phyloP scores from a whole-genome alignment of 2,113 vertebrate genomes.

The Sinocyclocheilus rhinocerous region DNA sequence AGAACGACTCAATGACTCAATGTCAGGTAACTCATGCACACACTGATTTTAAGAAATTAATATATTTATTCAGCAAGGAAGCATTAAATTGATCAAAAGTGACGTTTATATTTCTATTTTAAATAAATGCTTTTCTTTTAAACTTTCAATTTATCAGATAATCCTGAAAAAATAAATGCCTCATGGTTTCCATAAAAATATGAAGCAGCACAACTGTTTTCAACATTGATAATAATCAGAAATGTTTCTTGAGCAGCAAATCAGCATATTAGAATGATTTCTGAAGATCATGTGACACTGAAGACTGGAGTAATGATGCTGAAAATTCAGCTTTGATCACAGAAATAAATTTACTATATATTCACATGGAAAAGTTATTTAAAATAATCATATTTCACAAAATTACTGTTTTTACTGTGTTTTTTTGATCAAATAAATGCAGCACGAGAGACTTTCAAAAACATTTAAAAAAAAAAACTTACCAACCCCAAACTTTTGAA shows the following conservation, averaged over 20 bases:
- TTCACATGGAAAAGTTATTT: background rate
- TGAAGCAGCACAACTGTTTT: too few species aligned
- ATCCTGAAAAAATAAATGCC: background rate
- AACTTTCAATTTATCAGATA: background rate
- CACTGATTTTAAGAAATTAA: background rate
- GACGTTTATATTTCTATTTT: background rate
- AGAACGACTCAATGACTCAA: conserved; percentile 62
- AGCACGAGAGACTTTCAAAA: background rate
- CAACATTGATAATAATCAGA: too few species aligned
- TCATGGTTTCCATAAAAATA: too few species aligned
- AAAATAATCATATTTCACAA: background rate
- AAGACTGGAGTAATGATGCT: background rate
- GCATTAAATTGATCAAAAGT: background rate
- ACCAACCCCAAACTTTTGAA: background rate
- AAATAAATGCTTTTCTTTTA: background rate
- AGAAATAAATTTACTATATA: background rate
- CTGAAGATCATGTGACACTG: conserved; percentile 1
- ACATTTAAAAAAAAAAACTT: background rate
- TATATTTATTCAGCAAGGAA: background rate
- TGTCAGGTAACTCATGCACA: conserved; percentile 65
- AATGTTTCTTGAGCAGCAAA: too few species aligned
- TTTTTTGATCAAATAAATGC: background rate
- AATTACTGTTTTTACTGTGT: background rate
- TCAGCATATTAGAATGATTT: background rate
- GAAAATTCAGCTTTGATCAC: background rate